Evolutionary conservation across 2,888 invertebrate species (phyloP), one percentile per base, ranked within the genome.

Genomic region (Palloptera scutellata): DNA sequence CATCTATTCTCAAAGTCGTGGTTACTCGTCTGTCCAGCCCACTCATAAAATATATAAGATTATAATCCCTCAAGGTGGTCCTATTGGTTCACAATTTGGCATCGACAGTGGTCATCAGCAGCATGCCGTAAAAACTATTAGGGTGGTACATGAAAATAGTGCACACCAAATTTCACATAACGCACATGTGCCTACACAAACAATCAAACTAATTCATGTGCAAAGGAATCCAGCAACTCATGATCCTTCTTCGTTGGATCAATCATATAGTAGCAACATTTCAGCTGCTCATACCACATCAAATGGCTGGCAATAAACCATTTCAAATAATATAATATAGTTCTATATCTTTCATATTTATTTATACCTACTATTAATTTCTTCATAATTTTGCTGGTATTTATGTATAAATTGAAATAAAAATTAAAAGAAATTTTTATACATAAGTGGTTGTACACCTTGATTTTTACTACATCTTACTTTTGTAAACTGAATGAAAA

Each of bases 241-340:
- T 30, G 30, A 30, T 4, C 6, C 30, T 2, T 6, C 30, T 30
- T 30, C 6, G 6, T 6, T 4, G 6, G 30, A 6, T 30, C 30
- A 30, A 30, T 30, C 30, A 30, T 30, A 30, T 30, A 6, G 30
- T 4, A 30, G 30, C 30, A 30, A 30, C 30, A 30, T 30, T 30
- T 6, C 30, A 4, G 30, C 30, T 30, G 6, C 30, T 4, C 30
- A 2, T 30, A 30, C n/a, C 8, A 3, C 48, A 48, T 13, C 48
- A 10, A 48, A 15, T 10, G 13, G n/a, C 13, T 48, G 48, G 48
- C 48, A 48, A 13, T 48, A 11, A 48, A 30, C 30, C n/a, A n/a
- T n/a, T n/a, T n/a, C n/a, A n/a, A 48, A 48, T 48, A 48, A 48
- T 48, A 48, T 48, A 48, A 15, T n/a, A 48, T n/a, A 48, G 10